A percentile compares a stretch with the other conserved stretches of the same genome.
Conservation (phyloP, 2,888 invertebrate species). For the Dryococelus australis region DNA sequence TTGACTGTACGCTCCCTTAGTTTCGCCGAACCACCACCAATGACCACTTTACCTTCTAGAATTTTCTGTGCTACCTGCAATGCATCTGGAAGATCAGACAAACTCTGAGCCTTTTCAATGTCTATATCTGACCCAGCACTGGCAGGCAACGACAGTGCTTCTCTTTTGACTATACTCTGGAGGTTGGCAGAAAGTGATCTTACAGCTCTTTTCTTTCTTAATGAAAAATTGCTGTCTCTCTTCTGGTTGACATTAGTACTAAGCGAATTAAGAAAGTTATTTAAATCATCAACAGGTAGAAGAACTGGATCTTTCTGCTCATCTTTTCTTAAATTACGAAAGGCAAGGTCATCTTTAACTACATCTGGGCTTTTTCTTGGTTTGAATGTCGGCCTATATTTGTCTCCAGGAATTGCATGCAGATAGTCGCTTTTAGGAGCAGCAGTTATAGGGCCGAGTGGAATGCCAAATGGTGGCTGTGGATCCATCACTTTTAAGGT, state of each 20-base stretch:
- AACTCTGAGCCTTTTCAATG: constrained; percentile 69
- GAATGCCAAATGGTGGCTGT: constrained; percentile 91
- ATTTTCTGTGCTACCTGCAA: constrained; percentile 60
- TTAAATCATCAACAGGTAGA: constrained; percentile 53
- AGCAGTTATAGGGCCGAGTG: constrained; percentile 81
- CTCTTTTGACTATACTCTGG: constrained; percentile 72
- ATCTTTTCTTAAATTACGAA: constrained; percentile 84
- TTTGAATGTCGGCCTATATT: constrained; percentile 66
- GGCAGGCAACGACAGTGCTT: constrained; percentile 47
- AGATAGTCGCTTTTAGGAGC: constrained; percentile 85
- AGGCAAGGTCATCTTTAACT: constrained; percentile 87
- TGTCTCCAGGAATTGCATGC: constrained; percentile 73
- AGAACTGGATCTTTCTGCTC: constrained; percentile 64
- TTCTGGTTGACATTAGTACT: constrained; percentile 34
- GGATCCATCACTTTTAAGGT: constrained; percentile 73
- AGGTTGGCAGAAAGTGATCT: constrained; percentile 86
- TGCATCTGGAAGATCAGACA: constrained; percentile 64
- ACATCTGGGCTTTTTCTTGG: constrained; percentile 79
- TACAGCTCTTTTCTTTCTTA: constrained; percentile 80
- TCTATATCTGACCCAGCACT: constrained; percentile 62
- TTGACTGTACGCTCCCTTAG: constrained; percentile 34
- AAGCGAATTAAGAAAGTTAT: constrained; percentile 24
- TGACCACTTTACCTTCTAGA: constrained; percentile 56
- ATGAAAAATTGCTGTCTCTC: constrained; percentile 51
- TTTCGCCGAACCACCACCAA: constrained; percentile 40